Evolutionary conservation across 2,888 invertebrate species (phyloP).

Genomic region (Torymus tubicola): DNA sequence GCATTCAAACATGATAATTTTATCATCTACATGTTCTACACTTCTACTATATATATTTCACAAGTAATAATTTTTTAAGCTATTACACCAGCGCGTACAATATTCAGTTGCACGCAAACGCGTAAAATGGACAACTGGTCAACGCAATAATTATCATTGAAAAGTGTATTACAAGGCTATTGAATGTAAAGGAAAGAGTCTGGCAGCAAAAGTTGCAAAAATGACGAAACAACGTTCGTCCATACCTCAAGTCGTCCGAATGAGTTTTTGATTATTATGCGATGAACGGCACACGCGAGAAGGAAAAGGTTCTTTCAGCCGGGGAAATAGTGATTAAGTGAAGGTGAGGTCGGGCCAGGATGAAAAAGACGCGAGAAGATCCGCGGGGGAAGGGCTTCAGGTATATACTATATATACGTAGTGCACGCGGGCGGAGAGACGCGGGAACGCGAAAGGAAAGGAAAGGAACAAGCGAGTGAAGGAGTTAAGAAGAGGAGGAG

Average conservation of each 20-base stretch:
- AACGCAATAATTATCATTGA: slow-evolving; percentile 26
- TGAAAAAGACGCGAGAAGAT: slow-evolving; percentile 4
- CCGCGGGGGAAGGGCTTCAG: not conserved
- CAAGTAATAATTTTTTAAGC: too few relatives aligned
- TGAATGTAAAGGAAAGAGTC: slow-evolving; percentile 13
- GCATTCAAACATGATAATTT: too few relatives aligned
- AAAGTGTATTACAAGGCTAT: slow-evolving; percentile 42
- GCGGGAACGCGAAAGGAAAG: not conserved
- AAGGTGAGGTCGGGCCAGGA: slow-evolving; percentile 52
- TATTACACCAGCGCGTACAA: too few relatives aligned
- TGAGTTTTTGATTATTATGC: slow-evolving; percentile 56
- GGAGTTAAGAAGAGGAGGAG: slow-evolving; percentile 44
- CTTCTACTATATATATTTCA: too few relatives aligned
- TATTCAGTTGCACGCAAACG: not conserved
- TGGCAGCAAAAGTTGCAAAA: slow-evolving; percentile 34
- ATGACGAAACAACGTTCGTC: slow-evolving; percentile 23
- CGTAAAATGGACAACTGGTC: slow-evolving; percentile 26
- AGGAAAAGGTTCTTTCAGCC: slow-evolving; percentile 15
- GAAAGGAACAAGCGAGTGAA: slow-evolving; percentile 6
- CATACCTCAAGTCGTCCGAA: slow-evolving; percentile 32
- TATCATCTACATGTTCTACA: too few relatives aligned
- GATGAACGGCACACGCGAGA: slow-evolving; percentile 24
- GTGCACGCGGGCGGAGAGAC: not conserved
- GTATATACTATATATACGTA: not conserved
- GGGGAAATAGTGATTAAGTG: slow-evolving; percentile 61